Base-by-base conservation (phyloP, 2,797 vertebrate species). In the Rhynchotus rufescens region DNA sequence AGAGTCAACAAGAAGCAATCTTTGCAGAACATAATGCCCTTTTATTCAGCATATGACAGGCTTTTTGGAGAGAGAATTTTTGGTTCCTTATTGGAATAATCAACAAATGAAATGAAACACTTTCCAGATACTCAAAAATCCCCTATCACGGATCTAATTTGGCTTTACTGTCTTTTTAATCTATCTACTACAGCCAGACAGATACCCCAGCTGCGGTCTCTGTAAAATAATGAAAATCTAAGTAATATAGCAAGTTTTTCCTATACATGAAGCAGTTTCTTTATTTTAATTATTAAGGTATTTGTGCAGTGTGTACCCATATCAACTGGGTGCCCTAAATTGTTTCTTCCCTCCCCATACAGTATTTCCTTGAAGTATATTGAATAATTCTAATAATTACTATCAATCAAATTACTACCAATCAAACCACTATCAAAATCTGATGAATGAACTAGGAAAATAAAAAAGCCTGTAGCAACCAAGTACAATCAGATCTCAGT, bases 1-100 rank as follows among this genome's bases (percentile, higher is more conserved):
- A 82, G 52, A 92, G 54, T 7, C 56, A 88, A 92, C 30, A 69
- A 64, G n/a, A 93, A 86, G 68, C 89, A 87, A 89, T 85, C 78
- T 88, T 14, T 64, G 60, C 42, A 84, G 42, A 89, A 73, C 6
- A 76, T 45, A 88, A 79, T 73, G 36, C 30, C 30, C 14, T 88
- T 91, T 84, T 73, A 88, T 65, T 93, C 66, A 64, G 61, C 13
- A 56, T 26, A 47, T 22, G 73, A 83, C 17, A 78, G 74, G 75
- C n/a, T 84, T 77, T 94, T 77, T 71, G 38, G 86, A 81, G 82
- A 83, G 32, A 57, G 26, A 88, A 22, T 11, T 88, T 88, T 75
- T 62, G 36, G 59, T 65, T 81, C 65, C 67, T 85, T 89, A 88
- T 52, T 47, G 32, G 30, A 71, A 38, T 36, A 84, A 80, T 59